A percentile compares a stretch with the other conserved stretches of the same genome.
These are phyloP conservation scores for Melanotaenia duboulayi DNA, from an alignment of 2,113 vertebrate species.

Conservation along the genomic window DNA sequence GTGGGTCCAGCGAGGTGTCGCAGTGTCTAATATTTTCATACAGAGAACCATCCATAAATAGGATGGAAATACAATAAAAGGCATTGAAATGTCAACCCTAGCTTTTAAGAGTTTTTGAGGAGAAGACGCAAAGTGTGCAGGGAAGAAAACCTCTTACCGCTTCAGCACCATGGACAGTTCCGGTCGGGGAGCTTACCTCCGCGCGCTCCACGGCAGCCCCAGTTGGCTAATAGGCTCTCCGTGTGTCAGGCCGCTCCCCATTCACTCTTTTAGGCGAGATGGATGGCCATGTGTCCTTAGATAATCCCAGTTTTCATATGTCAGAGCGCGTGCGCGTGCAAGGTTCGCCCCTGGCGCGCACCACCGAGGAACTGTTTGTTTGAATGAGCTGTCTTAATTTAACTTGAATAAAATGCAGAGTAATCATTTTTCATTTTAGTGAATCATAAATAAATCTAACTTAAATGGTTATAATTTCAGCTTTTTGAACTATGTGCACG, in stretches of 20 bases:
- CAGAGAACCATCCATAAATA: slow-evolving; percentile 71
- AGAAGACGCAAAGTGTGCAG: slow-evolving; percentile 62
- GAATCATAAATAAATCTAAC: slow-evolving; percentile 3
- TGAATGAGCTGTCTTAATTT: background rate
- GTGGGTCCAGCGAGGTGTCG: slow-evolving; percentile 39
- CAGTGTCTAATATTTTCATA: slow-evolving; percentile 53
- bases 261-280: slow-evolving; percentile 56
- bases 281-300: slow-evolving; percentile 70
- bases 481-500: background rate
- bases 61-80: slow-evolving; percentile 76
- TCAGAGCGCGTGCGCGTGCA: slow-evolving; percentile 11
- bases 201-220: slow-evolving; percentile 61
- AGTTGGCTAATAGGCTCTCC: slow-evolving; percentile 69
- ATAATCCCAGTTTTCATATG: slow-evolving; percentile 56
- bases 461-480: background rate
- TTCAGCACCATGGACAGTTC: slow-evolving; percentile 86
- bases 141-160: slow-evolving; percentile 76
- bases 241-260: slow-evolving; percentile 64
- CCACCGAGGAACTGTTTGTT: background rate
- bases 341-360: background rate
- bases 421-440: no score
- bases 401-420: no score
- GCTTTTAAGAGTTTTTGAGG: slow-evolving; percentile 75
- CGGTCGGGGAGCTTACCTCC: slow-evolving; percentile 67
- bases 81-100: slow-evolving; percentile 78